Conservation (phyloP, 2,797 vertebrate genomes). For the Poecilia picta region DNA sequence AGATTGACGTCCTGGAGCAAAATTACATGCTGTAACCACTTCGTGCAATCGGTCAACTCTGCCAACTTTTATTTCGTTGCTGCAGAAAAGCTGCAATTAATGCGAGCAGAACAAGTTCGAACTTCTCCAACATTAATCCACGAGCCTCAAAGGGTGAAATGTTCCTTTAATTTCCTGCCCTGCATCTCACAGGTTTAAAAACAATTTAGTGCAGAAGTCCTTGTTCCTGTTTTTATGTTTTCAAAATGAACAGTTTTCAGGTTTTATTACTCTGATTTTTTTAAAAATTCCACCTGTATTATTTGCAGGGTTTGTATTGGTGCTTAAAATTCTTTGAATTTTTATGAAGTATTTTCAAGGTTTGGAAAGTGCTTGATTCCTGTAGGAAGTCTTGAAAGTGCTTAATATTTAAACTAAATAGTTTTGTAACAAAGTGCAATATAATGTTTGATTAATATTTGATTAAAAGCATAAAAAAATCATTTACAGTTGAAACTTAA, state of each 20-base stretch:
- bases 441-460: too few species aligned
- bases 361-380: too few species aligned
- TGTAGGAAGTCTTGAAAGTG: too few species aligned
- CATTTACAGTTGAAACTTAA: too few species aligned
- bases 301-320: not conserved
- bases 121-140: conserved; percentile 9
- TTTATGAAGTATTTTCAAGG: too few species aligned
- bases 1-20: not conserved
- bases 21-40: not conserved
- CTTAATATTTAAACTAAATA: too few species aligned
- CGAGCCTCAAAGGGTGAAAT: not conserved
- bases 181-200: not conserved
- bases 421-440: too few species aligned
- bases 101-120: conserved; percentile 13
- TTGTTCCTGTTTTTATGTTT: not conserved
- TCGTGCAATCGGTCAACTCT: not conserved
- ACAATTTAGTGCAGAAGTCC: not conserved
- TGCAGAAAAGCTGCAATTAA: conserved; percentile 12
- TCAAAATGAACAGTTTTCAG: not conserved
- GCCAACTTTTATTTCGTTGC: not conserved
- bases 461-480: too few species aligned
- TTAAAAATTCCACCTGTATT: not conserved
- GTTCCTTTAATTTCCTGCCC: not conserved
- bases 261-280: not conserved
- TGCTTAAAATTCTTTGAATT: too few species aligned